phyloP scores from a whole-genome alignment of 2,113 vertebrate genomes.

The Mustela lutreola region DNA sequence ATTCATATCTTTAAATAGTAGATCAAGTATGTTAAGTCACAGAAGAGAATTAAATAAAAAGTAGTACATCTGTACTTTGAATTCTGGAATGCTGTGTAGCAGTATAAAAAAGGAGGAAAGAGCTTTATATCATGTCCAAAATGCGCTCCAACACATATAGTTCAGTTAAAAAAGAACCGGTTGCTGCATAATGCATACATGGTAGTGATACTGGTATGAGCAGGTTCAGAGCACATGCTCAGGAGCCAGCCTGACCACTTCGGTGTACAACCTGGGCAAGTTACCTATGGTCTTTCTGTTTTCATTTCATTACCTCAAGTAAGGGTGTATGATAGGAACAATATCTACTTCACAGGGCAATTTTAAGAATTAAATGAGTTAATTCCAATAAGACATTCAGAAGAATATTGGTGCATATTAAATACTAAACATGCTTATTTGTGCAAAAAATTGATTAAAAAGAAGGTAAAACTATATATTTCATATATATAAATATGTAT shows the following conservation, averaged over 20 bases:
- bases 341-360: background rate
- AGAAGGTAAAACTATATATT: background rate
- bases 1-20: background rate
- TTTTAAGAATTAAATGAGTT: background rate
- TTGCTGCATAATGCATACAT: background rate
- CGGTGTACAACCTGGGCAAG: background rate
- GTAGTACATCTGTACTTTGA: background rate
- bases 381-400: background rate
- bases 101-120: background rate
- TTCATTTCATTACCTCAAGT: background rate
- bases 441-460: background rate
- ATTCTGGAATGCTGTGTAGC: background rate
- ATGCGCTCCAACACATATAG: background rate
- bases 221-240: background rate
- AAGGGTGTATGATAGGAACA: background rate
- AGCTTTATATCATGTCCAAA: background rate
- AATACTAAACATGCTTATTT: background rate
- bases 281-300: background rate
- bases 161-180: background rate
- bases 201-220: background rate
- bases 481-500: background rate
- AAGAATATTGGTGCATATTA: background rate
- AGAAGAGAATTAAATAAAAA: conserved; percentile 17
- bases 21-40: background rate
- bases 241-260: background rate